Percentiles rank a stretch among this genome's conserved stretches.
These are phyloP conservation scores for Agriotes lineatus DNA, from an alignment of 2,888 invertebrate species.

Conservation along the genomic window DNA sequence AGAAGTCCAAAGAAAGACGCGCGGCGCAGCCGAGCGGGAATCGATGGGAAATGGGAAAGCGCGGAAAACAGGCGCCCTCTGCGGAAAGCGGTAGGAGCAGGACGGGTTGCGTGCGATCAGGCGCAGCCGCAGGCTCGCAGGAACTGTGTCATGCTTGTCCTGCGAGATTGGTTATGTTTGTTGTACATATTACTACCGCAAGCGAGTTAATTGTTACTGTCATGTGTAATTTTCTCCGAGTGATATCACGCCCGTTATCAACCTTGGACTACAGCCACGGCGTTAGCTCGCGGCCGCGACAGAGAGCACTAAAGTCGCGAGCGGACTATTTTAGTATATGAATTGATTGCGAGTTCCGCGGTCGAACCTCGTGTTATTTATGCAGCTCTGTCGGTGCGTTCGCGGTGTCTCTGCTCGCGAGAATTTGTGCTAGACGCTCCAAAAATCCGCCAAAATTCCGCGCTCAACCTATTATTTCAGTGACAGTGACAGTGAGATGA, in stretches of 20 bases:
- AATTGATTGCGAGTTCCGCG: slow-evolving; percentile 61
- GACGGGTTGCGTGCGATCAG: too few species aligned
- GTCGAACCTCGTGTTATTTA: slow-evolving; percentile 56
- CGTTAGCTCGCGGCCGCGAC: slow-evolving; percentile 58
- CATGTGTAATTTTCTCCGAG: slow-evolving; percentile 58
- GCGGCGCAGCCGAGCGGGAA: too few species aligned
- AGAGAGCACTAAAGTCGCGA: slow-evolving; percentile 64
- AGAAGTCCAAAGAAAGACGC: too few species aligned
- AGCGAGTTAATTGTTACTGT: slow-evolving; percentile 55
- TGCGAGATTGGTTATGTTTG: slow-evolving; percentile 62
- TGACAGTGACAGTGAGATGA: slow-evolving; percentile 79
- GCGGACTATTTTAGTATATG: slow-evolving; percentile 64
- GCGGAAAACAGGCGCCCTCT: too few species aligned
- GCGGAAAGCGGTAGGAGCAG: too few species aligned
- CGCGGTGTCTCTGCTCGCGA: slow-evolving; percentile 48
- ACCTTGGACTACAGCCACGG: slow-evolving; percentile 65
- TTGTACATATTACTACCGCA: slow-evolving; percentile 54
- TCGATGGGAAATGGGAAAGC: too few species aligned
- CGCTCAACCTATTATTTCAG: slow-evolving; percentile 65
- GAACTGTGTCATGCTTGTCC: too few species aligned
- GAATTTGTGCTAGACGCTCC: slow-evolving; percentile 44
- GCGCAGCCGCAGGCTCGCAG: too few species aligned
- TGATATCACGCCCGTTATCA: slow-evolving; percentile 62
- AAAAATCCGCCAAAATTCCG: slow-evolving; percentile 65
- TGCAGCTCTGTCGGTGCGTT: slow-evolving; percentile 53